These are phyloP conservation scores for Penelope pileata DNA, from an alignment of 2,113 vertebrate species.

Conservation along the genomic window DNA sequence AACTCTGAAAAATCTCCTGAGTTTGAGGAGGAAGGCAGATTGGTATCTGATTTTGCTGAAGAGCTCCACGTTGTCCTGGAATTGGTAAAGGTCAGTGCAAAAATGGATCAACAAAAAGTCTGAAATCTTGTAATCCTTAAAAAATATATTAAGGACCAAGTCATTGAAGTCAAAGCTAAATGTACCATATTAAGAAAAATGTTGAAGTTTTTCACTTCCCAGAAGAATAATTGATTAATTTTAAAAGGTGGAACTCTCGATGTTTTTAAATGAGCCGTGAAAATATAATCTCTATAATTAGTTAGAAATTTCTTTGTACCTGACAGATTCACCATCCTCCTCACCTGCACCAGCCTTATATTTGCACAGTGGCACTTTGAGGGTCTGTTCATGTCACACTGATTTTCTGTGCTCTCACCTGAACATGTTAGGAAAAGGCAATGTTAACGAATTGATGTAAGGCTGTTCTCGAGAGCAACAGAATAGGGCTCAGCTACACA, in stretches of 20 bases:
- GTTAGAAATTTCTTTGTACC: neutral
- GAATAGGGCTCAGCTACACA: conserved; percentile 7
- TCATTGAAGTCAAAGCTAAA: neutral
- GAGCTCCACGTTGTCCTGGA: neutral
- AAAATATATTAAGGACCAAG: neutral
- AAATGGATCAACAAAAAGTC: neutral
- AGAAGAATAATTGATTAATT: neutral
- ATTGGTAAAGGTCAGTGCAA: neutral
- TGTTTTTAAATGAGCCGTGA: neutral
- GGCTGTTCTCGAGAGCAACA: conserved; percentile 21
- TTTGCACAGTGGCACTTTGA: neutral
- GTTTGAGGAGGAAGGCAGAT: neutral
- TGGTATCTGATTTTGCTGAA: neutral
- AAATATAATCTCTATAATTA: neutral
- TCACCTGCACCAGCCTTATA: neutral
- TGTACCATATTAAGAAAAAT: neutral
- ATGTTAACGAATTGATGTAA: conserved; percentile 27
- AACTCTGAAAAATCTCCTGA: neutral
- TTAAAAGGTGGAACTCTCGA: neutral
- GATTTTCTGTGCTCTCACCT: conserved; percentile 15
- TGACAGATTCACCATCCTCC: neutral
- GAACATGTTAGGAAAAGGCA: neutral
- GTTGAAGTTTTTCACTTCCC: neutral
- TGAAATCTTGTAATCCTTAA: neutral
- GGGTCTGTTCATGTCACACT: neutral